Evolutionary conservation across 2,797 vertebrate species (phyloP), one percentile per base, ranked within the genome.

Genomic region (Clarias platycephalus): DNA sequence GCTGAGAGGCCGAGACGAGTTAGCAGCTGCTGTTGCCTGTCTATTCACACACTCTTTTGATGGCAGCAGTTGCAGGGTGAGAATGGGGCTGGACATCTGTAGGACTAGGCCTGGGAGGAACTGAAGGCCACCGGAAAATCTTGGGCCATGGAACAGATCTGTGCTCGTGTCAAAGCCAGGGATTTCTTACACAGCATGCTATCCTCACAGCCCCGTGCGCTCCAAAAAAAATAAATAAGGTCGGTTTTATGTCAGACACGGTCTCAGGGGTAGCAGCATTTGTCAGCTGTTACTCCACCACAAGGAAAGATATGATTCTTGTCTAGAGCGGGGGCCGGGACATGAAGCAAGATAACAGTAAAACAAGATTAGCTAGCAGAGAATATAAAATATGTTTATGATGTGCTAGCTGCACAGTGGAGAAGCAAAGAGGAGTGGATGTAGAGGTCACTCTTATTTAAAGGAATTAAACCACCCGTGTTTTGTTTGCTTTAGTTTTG

Each of bases 1-100:
- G 34, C 76, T 62, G n/a, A 53, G 78, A 24, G 55, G 68, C 55
- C 60, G 75, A 80, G 85, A 68, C 31, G 24, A 70, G 63, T 58
- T 53, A 60, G 62, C 94, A 95, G 92, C 93, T 95, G 94, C 90
- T 90, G 87, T 86, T 87, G 89, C 89, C 84, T 87, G 89, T 94
- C 93, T 91, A 91, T 94, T 93, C 90, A 83, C 91, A 81, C 87
- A 91, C 89, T 92, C 90, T 91, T 88, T 90, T 88, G 86, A 89
- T 90, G 91, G 91, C 91, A 93, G 92, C 86, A 88, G 87, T 86
- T 90, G 90, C 89, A 91, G 79, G 88, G 88, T 86, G 90, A 87
- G 91, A 92, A 93, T 88, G 85, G 92, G 88, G 88, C 86, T 74
- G 78, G 90, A 91, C 91, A 93, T 92, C 91, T 92, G 92, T 87